phyloP scores from a whole-genome alignment of 2,888 invertebrate genomes.

The Cheilosia variabilis region DNA sequence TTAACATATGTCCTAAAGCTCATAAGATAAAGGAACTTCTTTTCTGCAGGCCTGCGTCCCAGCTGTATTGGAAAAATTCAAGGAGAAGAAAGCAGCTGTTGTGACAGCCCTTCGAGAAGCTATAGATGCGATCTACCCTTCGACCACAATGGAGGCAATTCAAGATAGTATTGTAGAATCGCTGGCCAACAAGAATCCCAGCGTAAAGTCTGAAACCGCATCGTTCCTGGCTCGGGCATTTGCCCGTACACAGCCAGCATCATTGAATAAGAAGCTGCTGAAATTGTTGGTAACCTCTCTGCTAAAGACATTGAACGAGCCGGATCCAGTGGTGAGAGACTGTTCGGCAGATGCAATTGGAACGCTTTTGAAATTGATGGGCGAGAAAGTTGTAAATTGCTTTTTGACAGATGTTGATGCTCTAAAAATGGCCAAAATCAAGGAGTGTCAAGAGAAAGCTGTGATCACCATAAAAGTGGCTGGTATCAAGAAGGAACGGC shows the following conservation, averaged over 20 bases:
- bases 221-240: conserved; percentile 93
- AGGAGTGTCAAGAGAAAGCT: conserved; percentile 96
- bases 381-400: conserved; percentile 94
- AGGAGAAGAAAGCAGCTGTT: conserved; percentile 97
- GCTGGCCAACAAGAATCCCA: conserved; percentile 95
- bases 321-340: conserved; percentile 96
- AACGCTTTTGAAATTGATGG: conserved; percentile 95
- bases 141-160: conserved; percentile 92
- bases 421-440: conserved; percentile 96
- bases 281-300: conserved; percentile 92
- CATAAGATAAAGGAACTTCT: neutral
- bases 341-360: conserved; percentile 96
- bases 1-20: too few relatives aligned
- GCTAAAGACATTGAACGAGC: conserved; percentile 87
- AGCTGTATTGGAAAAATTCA: conserved; percentile 96
- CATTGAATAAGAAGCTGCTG: conserved; percentile 94
- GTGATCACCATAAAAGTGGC: conserved; percentile 91
- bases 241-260: conserved; percentile 90
- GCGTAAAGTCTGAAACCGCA: conserved; percentile 94
- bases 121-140: conserved; percentile 92
- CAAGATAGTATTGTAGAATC: conserved; percentile 94
- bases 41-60: conserved; percentile 86
- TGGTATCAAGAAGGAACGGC: conserved; percentile 85
- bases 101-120: conserved; percentile 94
- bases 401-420: conserved; percentile 95